Evolutionary conservation across 2,888 invertebrate species (phyloP).

Genomic region (Galerucella pusilla): DNA sequence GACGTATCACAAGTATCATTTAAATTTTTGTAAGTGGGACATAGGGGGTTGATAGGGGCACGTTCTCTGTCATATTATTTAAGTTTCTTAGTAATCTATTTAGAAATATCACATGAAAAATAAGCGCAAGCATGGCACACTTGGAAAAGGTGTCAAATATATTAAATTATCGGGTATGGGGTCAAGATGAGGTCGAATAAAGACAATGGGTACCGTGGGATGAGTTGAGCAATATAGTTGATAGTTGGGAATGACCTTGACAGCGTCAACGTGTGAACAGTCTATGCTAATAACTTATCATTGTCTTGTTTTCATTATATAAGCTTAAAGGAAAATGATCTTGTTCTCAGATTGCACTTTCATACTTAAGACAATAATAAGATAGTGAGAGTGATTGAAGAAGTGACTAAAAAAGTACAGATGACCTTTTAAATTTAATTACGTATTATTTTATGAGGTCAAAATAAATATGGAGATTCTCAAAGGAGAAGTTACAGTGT

Average conservation of each 20-base stretch:
- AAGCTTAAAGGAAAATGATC: constrained; percentile 43
- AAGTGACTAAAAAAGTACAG: constrained; percentile 33
- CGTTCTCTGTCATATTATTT: too few species aligned
- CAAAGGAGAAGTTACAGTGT: too few species aligned
- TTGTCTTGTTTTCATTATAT: constrained; percentile 47
- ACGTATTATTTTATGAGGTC: constrained; percentile 27
- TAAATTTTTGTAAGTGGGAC: too few species aligned
- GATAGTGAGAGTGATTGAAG: constrained; percentile 38
- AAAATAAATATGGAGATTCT: background rate
- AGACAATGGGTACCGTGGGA: constrained; percentile 54
- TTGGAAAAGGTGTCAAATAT: constrained; percentile 33
- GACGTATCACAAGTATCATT: too few species aligned
- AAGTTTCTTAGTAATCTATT: too few species aligned
- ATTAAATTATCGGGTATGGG: constrained; percentile 44
- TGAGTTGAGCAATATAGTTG: constrained; percentile 55
- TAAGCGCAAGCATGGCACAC: background rate
- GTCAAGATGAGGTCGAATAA: constrained; percentile 57
- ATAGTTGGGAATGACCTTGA: constrained; percentile 59
- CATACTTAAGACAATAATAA: constrained; percentile 35
- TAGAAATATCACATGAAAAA: too few species aligned
- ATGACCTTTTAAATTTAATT: constrained; percentile 30
- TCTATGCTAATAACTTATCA: constrained; percentile 54
- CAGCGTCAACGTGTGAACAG: constrained; percentile 59
- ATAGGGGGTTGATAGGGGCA: too few species aligned
- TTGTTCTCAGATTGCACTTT: constrained; percentile 42